Evolutionary conservation across 2,797 vertebrate genomes (phyloP).

Genomic region (Smutsia gigantea): DNA sequence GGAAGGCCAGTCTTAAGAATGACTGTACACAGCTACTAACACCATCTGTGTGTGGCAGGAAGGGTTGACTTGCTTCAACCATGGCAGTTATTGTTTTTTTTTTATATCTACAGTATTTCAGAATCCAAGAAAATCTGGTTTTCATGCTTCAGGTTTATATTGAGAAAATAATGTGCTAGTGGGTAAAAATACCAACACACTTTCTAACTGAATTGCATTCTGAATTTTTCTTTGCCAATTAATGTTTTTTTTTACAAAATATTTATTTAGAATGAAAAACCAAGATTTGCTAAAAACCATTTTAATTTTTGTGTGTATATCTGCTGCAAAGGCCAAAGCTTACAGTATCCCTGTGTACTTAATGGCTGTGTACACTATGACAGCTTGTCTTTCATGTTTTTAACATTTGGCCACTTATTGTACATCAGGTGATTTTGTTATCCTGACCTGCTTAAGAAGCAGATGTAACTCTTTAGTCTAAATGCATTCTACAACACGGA

Average conservation of each 20-base stretch:
- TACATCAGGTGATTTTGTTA: neutral
- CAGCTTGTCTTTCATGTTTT: neutral
- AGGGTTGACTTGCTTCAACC: neutral
- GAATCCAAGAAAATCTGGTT: neutral
- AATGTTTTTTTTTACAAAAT: neutral
- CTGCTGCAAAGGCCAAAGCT: neutral
- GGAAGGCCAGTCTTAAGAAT: neutral
- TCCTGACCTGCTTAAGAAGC: neutral
- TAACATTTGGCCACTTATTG: neutral
- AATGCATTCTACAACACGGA: neutral
- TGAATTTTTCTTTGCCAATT: neutral
- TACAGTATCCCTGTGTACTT: neutral
- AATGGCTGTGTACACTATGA: neutral
- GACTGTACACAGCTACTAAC: no score
- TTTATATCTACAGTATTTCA: neutral
- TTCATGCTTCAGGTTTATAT: neutral
- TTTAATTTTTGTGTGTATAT: neutral
- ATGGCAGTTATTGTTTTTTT: neutral
- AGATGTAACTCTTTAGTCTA: neutral
- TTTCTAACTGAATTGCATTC: neutral
- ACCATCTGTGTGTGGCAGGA: neutral
- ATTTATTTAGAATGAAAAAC: neutral
- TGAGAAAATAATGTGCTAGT: neutral
- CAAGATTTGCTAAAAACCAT: neutral
- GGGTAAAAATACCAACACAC: neutral